These are phyloP conservation scores for Archaeoteleia sp. DNA, from an alignment of 2,888 invertebrate species.

Conservation along the genomic window DNA sequence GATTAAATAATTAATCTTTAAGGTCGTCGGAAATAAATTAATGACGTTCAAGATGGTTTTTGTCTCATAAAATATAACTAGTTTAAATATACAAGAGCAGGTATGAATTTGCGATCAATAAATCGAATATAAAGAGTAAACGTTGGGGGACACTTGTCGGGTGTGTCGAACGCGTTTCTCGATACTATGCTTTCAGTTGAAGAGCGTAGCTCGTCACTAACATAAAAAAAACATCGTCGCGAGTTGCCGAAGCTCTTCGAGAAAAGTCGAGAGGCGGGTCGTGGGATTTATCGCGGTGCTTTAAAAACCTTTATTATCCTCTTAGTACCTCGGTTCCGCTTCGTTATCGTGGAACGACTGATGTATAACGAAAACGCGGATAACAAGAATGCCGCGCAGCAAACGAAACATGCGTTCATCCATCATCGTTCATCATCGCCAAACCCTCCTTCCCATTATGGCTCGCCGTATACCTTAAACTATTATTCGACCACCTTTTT, in stretches of 20 bases:
- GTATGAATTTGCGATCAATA: too few species aligned
- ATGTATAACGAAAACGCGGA: constrained; percentile 44
- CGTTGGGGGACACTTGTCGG: constrained; percentile 2
- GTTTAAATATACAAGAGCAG: too few species aligned
- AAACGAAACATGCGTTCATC: constrained; percentile 44
- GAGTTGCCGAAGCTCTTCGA: constrained; percentile 32
- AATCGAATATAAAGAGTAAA: neutral
- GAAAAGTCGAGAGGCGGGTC: constrained; percentile 49
- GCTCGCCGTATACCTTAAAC: constrained; percentile 15
- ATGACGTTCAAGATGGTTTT: too few species aligned
- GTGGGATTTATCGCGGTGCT: constrained; percentile 55
- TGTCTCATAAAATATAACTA: too few species aligned
- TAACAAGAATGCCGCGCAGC: constrained; percentile 48
- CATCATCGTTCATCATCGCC: constrained; percentile 44
- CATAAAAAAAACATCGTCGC: constrained; percentile 35
- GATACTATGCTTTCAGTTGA: neutral
- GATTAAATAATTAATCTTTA: too few species aligned
- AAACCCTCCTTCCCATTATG: too few species aligned
- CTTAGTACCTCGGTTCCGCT: constrained; percentile 56
- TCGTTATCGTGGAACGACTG: constrained; percentile 54
- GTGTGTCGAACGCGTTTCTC: constrained; percentile 15
- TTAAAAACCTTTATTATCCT: constrained; percentile 59
- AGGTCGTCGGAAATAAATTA: too few species aligned
- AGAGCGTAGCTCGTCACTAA: constrained; percentile 24
- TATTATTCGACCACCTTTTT: constrained; percentile 26